Evolutionary conservation across 2,888 invertebrate species (phyloP).

Genomic region (Zaprionus bogoriensis): DNA sequence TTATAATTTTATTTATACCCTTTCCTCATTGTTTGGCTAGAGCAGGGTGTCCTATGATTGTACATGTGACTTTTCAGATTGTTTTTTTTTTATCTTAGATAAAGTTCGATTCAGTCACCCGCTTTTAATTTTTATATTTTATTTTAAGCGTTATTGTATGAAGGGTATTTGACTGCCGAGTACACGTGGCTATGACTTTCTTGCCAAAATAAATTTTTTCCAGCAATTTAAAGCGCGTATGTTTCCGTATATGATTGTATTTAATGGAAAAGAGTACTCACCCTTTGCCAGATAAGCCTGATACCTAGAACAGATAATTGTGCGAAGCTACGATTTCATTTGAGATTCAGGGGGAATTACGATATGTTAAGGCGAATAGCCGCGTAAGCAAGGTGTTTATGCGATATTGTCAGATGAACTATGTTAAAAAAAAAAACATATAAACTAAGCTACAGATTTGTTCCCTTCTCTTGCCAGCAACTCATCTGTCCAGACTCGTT

Average conservation of each 20-base stretch:
- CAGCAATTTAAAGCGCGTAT: not conserved
- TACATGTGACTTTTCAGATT: too few species aligned
- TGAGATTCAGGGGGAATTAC: not conserved
- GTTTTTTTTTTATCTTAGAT: too few species aligned
- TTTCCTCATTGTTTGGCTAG: too few species aligned
- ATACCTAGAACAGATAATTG: not conserved
- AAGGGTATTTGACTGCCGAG: too few species aligned
- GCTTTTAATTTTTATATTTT: too few species aligned
- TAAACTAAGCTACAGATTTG: not conserved
- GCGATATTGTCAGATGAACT: not conserved
- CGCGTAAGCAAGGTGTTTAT: not conserved
- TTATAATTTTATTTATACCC: too few species aligned
- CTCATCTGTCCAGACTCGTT: not conserved
- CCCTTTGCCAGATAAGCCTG: not conserved
- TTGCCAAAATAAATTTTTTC: not conserved
- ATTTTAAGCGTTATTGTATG: too few species aligned
- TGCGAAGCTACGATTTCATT: not conserved
- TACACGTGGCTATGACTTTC: too few species aligned
- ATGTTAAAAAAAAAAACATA: too few species aligned
- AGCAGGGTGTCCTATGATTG: too few species aligned
- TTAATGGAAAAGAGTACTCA: not conserved
- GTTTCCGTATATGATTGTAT: not conserved
- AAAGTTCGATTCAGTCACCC: too few species aligned
- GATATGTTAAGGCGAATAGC: not conserved
- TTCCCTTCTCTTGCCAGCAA: not conserved